Evolutionary conservation across 2,797 vertebrate genomes (phyloP).

Genomic region (Channallabes apus): DNA sequence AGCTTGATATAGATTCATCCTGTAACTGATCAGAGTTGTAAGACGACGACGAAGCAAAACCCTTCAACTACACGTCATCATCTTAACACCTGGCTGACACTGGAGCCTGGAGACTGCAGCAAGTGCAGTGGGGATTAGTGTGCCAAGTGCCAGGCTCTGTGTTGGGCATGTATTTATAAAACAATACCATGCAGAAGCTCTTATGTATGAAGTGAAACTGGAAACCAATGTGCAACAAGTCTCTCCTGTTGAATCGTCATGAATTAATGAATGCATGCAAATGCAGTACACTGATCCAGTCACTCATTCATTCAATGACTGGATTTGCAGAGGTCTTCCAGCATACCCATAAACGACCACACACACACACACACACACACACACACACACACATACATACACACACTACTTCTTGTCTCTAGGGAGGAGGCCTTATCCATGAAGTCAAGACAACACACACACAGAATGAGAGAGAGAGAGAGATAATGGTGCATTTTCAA

Average conservation of each 20-base stretch:
- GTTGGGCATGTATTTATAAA: neutral
- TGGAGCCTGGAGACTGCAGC: neutral
- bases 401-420: neutral
- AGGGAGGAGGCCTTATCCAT: slow-evolving; percentile 1
- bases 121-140: neutral
- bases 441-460: neutral
- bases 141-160: neutral
- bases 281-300: neutral
- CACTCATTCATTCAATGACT: neutral
- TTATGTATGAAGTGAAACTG: neutral
- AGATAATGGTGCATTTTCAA: neutral
- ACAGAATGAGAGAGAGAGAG: neutral
- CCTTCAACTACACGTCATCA: neutral
- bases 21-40: neutral
- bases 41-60: neutral
- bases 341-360: neutral
- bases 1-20: neutral
- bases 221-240: slow-evolving; percentile 28
- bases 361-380: neutral
- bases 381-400: neutral
- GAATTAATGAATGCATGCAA: slow-evolving; percentile 26
- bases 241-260: slow-evolving; percentile 15
- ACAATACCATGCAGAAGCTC: neutral
- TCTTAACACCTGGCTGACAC: neutral
- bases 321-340: neutral